A percentile compares a stretch with the other conserved stretches of the same genome.
Evolutionary conservation across 2,797 vertebrate species (phyloP).

Genomic region (Darevskia nairensis): DNA sequence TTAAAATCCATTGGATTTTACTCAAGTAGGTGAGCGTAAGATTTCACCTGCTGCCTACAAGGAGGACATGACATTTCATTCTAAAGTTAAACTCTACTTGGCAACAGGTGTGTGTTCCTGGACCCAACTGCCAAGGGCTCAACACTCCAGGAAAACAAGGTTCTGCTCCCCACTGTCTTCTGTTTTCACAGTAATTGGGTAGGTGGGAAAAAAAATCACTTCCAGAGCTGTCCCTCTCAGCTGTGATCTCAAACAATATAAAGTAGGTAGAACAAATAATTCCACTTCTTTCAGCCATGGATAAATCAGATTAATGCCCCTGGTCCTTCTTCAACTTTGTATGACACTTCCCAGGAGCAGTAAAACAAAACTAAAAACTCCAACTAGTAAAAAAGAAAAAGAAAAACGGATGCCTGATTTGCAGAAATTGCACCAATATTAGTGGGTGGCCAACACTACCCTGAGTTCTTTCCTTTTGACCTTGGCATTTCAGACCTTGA

Average conservation of each 20-base stretch:
- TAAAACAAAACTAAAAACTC: not conserved
- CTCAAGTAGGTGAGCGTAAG: not conserved
- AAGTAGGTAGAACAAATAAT: not conserved
- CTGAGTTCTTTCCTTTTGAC: not conserved
- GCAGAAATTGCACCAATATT: not conserved
- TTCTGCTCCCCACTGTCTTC: not conserved
- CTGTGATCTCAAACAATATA: not conserved
- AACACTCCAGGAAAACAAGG: not conserved
- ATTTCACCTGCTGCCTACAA: not conserved
- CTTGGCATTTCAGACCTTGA: not conserved
- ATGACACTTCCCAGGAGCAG: not conserved
- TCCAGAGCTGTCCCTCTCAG: not conserved
- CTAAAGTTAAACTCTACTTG: not conserved
- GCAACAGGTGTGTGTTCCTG: too few relatives aligned
- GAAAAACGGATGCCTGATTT: not conserved
- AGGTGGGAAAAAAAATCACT: not conserved
- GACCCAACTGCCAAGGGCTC: not conserved
- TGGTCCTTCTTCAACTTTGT: not conserved
- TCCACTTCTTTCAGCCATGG: not conserved
- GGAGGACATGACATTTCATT: not conserved
- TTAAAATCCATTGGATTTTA: not conserved
- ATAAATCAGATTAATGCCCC: not conserved
- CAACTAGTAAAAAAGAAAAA: not conserved
- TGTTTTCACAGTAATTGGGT: not conserved
- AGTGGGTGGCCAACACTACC: not conserved